phyloP scores from a whole-genome alignment of 2,797 vertebrate genomes.

The Prionace glauca region DNA sequence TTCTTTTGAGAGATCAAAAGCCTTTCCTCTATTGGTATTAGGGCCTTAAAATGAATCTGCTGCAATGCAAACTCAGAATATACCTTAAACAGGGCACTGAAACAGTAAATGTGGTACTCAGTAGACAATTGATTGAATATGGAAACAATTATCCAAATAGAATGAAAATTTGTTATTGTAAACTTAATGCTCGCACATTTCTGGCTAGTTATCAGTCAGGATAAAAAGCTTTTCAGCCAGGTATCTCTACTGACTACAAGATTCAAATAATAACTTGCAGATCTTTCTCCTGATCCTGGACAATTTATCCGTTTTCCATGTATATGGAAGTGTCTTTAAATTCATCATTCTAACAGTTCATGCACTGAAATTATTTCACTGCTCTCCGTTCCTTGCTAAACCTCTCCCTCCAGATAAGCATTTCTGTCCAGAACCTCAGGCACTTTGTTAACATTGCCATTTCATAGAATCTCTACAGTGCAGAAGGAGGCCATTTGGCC shows the following conservation, averaged over 20 bases:
- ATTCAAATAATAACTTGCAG: background rate
- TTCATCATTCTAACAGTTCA: background rate
- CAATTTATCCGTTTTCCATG: background rate
- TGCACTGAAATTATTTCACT: too few relatives aligned
- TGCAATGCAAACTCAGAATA: background rate
- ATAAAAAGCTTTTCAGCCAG: background rate
- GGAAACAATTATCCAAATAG: background rate
- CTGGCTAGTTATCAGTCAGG: background rate
- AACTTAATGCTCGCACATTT: background rate
- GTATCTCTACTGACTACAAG: background rate
- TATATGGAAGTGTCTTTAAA: background rate
- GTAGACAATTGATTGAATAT: background rate
- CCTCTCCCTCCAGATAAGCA: background rate
- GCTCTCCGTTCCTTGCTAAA: background rate
- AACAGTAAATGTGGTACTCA: background rate
- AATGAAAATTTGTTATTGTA: background rate
- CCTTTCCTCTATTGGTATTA: too few relatives aligned
- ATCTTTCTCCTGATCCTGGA: background rate
- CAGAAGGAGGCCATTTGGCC: too few relatives aligned
- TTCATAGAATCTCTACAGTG: background rate
- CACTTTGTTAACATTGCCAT: background rate
- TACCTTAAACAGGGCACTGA: background rate
- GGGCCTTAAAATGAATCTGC: background rate
- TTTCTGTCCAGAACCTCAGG: background rate
- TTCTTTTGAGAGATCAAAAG: background rate